A percentile compares a stretch with the other conserved stretches of the same genome.
phyloP scores from a whole-genome alignment of 2,797 vertebrate species.

The Hylomyscus alleni region DNA sequence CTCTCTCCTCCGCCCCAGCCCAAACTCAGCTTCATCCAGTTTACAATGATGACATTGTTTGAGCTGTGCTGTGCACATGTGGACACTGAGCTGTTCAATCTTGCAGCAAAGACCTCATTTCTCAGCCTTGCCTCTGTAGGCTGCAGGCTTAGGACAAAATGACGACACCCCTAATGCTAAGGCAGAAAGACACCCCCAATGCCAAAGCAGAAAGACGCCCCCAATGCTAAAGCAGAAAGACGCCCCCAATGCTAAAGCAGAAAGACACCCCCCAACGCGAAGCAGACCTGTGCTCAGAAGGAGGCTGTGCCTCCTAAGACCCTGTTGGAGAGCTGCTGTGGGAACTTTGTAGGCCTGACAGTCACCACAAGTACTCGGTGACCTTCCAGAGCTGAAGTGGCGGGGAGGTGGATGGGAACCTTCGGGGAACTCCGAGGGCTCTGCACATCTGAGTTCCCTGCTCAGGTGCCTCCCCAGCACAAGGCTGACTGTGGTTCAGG shows the following conservation, averaged over 20 bases:
- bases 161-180: too few species aligned
- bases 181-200: background rate
- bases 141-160: slow-evolving; percentile 81
- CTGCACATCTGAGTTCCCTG: background rate
- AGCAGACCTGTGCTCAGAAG: background rate
- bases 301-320: slow-evolving; percentile 70
- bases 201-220: background rate
- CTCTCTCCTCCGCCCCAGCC: slow-evolving; percentile 53
- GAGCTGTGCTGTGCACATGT: slow-evolving; percentile 86
- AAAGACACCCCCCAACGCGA: background rate
- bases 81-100: slow-evolving; percentile 88
- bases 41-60: slow-evolving; percentile 89
- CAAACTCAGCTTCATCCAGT: slow-evolving; percentile 75
- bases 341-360: slow-evolving; percentile 83
- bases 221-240: background rate
- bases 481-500: background rate
- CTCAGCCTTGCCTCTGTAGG: slow-evolving; percentile 76
- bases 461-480: accelerated
- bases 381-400: slow-evolving; percentile 84
- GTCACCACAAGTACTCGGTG: slow-evolving; percentile 77
- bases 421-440: background rate
- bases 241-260: background rate
- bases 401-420: background rate
- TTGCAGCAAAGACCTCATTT: slow-evolving; percentile 82
- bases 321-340: slow-evolving; percentile 74